Evolutionary conservation across 2,797 vertebrate genomes (phyloP), one percentile per base, ranked within the genome.

Genomic region (Halcyon badia): DNA sequence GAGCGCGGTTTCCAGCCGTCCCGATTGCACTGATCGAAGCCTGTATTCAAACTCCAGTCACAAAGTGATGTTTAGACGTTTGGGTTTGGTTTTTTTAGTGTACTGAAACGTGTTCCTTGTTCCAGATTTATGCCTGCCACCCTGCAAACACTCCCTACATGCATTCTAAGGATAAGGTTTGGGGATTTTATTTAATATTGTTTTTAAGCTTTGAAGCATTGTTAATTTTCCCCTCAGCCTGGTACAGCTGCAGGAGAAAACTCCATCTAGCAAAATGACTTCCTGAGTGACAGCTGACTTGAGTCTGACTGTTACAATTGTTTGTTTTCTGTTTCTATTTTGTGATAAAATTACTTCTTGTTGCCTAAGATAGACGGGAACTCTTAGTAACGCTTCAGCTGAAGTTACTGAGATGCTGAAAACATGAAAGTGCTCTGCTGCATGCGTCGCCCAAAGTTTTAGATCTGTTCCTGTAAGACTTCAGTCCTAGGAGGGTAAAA

Each of bases 131-230:
- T 5, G 14, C 52, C 78, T 37, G 26, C 14, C 42, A 16, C 54
- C 65, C 62, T 71, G 24, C 26, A 83, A 39, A 61, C 48, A 19
- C 52, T 57, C 16, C 41, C 28, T 57, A 4, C 4, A 0, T 7
- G 30, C 48, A 35, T 39, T 71, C 66, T 5, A 64, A 64, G 62
- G 72, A 46, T 14, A 18, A 71, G 30, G 1, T 3, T 28, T 21
- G 5, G 16, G 12, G 5, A 3, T 51, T 71, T 61, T 1, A 1
- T 6, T 62, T 21, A 39, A 10, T 33, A 22, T 3, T 57, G 8
- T 33, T 57, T 57, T 57, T n/a, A 21, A 57, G 14, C 71, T 90
- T 48, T 80, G 73, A 87, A 79, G 26, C 24, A 19, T 52, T 13
- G 10, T 42, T 49, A 8, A 18, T 54, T 79, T 79, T 11, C 3